These are phyloP conservation scores for Apis dorsata DNA, from an alignment of 1,140 invertebrate species.

Conservation along the genomic window DNA sequence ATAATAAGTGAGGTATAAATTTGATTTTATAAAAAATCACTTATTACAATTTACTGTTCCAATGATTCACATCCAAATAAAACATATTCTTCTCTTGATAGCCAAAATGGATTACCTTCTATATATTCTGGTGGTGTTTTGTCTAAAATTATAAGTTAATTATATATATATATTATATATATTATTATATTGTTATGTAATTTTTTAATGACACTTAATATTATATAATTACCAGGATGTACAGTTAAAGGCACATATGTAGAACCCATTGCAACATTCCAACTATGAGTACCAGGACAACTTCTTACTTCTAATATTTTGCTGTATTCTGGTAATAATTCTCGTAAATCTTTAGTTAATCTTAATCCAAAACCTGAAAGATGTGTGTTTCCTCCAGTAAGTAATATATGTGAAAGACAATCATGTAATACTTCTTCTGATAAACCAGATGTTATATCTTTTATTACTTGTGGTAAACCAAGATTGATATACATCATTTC, in stretches of 20 bases:
- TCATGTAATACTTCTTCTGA: constrained; percentile 75
- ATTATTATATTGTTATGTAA: not conserved
- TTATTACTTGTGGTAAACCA: constrained; percentile 78
- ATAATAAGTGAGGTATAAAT: constrained; percentile 49
- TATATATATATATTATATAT: constrained; percentile 10
- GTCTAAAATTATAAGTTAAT: constrained; percentile 62
- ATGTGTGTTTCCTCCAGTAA: constrained; percentile 81
- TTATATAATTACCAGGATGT: constrained; percentile 73
- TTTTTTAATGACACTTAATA: constrained; percentile 11
- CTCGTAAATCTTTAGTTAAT: constrained; percentile 77
- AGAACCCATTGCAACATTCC: constrained; percentile 80
- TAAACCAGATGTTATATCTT: constrained; percentile 77
- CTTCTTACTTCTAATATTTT: constrained; percentile 77
- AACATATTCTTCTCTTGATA: constrained; percentile 80
- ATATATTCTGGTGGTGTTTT: constrained; percentile 78
- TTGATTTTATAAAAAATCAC: constrained; percentile 52
- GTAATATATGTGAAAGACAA: constrained; percentile 78
- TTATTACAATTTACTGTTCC: constrained; percentile 67
- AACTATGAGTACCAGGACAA: constrained; percentile 78
- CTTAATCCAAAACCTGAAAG: constrained; percentile 78
- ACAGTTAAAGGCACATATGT: constrained; percentile 78
- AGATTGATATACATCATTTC: constrained; percentile 80
- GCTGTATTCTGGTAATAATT: constrained; percentile 77
- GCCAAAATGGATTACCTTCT: constrained; percentile 79
- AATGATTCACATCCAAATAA: constrained; percentile 79